Conservation (phyloP, 2,888 invertebrate species). For the Latrodectus elegans region DNA sequence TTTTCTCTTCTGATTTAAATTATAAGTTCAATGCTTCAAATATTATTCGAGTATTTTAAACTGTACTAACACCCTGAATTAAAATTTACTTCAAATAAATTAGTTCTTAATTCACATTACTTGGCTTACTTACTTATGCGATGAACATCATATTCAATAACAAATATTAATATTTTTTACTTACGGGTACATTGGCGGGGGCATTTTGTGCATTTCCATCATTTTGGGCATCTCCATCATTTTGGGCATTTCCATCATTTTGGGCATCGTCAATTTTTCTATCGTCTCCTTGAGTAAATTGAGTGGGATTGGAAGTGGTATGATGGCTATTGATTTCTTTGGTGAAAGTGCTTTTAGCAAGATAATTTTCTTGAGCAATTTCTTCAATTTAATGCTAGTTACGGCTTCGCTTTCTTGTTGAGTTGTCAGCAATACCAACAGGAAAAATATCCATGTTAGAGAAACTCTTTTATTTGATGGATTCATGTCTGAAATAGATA, state of each 20-base stretch:
- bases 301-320: slow-evolving; percentile 60
- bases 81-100: too few species aligned
- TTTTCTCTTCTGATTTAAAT: too few species aligned
- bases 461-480: slow-evolving; percentile 4
- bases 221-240: slow-evolving; percentile 27
- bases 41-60: too few species aligned
- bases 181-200: slow-evolving; percentile 29
- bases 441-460: slow-evolving; percentile 41
- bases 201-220: slow-evolving; percentile 32
- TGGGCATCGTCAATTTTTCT: slow-evolving; percentile 6
- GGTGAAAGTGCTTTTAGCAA: slow-evolving; percentile 38
- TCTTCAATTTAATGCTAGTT: slow-evolving; percentile 41
- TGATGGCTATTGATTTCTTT: slow-evolving; percentile 47
- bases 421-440: slow-evolving; percentile 41
- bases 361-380: slow-evolving; percentile 52
- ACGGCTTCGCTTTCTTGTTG: slow-evolving; percentile 34
- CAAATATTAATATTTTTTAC: not conserved
- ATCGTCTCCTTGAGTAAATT: slow-evolving; percentile 4
- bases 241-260: slow-evolving; percentile 29
- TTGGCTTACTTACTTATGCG: too few species aligned
- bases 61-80: too few species aligned
- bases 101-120: too few species aligned
- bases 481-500: not conserved
- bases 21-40: too few species aligned
- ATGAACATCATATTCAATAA: too few species aligned